phyloP scores from a whole-genome alignment of 64 coral and sea anemone genomes.

The Montipora foliosa region DNA sequence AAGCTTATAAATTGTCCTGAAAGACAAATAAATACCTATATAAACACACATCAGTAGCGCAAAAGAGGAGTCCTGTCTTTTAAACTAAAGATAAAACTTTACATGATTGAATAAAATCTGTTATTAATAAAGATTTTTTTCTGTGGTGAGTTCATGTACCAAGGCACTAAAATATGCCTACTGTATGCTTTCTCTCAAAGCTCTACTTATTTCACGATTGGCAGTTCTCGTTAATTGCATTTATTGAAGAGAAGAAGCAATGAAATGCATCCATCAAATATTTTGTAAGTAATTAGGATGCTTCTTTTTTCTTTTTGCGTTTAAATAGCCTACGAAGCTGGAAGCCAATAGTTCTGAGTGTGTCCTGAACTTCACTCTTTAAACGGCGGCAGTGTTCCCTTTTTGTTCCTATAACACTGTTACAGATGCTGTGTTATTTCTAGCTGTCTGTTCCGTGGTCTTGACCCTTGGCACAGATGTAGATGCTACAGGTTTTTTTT shows the following conservation, averaged over 20 bases:
- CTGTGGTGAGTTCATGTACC: neutral
- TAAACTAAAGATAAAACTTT: too few species aligned
- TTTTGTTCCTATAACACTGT: neutral
- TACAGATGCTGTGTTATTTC: neutral
- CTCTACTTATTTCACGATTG: neutral
- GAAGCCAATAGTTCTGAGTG: too few species aligned
- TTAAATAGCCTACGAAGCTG: too few species aligned
- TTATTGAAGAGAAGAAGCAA: neutral
- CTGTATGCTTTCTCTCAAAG: slow-evolving; percentile 31
- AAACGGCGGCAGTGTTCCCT: too few species aligned
- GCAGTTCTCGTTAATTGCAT: neutral
- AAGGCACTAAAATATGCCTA: slow-evolving; percentile 44
- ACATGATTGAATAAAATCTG: neutral
- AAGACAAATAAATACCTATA: too few species aligned
- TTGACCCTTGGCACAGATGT: neutral
- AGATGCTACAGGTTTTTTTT: neutral
- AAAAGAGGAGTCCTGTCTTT: too few species aligned
- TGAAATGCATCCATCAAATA: neutral
- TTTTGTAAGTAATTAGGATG: neutral
- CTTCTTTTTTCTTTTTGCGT: neutral
- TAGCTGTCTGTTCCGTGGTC: neutral
- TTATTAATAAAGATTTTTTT: neutral
- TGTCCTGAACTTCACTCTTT: too few species aligned
- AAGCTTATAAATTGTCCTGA: too few species aligned
- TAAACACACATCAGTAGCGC: too few species aligned